These are phyloP conservation scores for Orchesellides sinensis DNA, from an alignment of 2,888 invertebrate genomes.

Conservation along the genomic window DNA sequence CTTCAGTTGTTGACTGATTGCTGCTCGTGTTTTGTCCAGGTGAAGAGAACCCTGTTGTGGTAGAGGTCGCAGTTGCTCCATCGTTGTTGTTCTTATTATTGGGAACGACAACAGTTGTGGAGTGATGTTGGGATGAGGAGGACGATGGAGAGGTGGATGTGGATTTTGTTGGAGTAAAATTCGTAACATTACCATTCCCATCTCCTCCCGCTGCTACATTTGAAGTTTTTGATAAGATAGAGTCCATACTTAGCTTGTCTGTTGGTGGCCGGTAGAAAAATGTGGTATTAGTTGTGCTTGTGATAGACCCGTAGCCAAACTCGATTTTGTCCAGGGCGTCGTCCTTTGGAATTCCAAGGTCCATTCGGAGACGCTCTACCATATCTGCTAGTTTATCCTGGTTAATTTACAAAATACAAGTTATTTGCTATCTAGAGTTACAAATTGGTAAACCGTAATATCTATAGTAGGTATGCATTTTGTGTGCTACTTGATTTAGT, in stretches of 20 bases:
- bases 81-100: not conserved
- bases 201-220: not conserved
- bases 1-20: slow-evolving; percentile 35
- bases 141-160: slow-evolving; percentile 6
- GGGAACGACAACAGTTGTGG: slow-evolving; percentile 12
- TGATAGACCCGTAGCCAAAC: slow-evolving; percentile 74
- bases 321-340: slow-evolving; percentile 76
- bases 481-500: slow-evolving; percentile 78
- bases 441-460: no score
- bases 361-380: slow-evolving; percentile 77
- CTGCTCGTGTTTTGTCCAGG: slow-evolving; percentile 34
- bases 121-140: slow-evolving; percentile 25
- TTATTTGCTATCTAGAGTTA: no score
- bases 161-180: no score
- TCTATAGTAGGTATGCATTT: no score
- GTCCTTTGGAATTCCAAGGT: slow-evolving; percentile 77
- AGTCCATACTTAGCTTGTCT: slow-evolving; percentile 18
- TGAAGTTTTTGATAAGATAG: not conserved
- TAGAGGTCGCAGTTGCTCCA: no score
- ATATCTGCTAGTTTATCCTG: slow-evolving; percentile 78
- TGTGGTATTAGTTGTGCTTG: slow-evolving; percentile 57
- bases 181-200: not conserved
- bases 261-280: slow-evolving; percentile 31
- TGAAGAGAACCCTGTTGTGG: slow-evolving; percentile 36
- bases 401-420: not conserved